Evolutionary conservation across 2,888 invertebrate genomes (phyloP).

Genomic region (Stomorhina lunata): DNA sequence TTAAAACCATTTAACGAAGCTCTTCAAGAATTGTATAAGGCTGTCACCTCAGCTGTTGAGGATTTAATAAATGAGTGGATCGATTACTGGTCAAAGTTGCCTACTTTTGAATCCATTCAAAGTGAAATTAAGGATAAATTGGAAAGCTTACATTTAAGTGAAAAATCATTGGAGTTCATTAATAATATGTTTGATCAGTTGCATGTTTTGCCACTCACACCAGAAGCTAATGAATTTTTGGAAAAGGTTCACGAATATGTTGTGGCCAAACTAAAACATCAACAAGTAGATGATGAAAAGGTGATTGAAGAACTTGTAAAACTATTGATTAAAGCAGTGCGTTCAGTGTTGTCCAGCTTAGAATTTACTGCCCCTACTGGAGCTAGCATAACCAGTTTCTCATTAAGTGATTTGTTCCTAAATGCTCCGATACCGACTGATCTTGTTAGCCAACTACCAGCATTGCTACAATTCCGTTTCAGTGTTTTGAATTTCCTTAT

Average conservation of each 20-base stretch:
- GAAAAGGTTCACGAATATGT: slow-evolving; percentile 83
- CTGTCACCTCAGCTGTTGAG: slow-evolving; percentile 73
- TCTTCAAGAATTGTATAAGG: slow-evolving; percentile 79
- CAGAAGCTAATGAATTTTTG: slow-evolving; percentile 84
- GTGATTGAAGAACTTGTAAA: slow-evolving; percentile 84
- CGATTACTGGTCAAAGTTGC: slow-evolving; percentile 82
- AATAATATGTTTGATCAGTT: slow-evolving; percentile 82
- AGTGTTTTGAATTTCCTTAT: slow-evolving; percentile 83
- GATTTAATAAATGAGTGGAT: slow-evolving; percentile 73
- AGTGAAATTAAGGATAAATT: slow-evolving; percentile 70
- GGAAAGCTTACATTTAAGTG: slow-evolving; percentile 81
- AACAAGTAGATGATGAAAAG: slow-evolving; percentile 83
- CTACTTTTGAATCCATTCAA: slow-evolving; percentile 75
- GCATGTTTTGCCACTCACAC: slow-evolving; percentile 83
- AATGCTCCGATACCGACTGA: slow-evolving; percentile 68
- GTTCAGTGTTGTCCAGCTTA: slow-evolving; percentile 78
- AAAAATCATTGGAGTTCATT: slow-evolving; percentile 81
- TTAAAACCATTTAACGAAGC: slow-evolving; percentile 77
- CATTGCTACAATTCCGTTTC: slow-evolving; percentile 82
- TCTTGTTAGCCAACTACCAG: slow-evolving; percentile 81
- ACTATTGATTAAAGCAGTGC: slow-evolving; percentile 82
- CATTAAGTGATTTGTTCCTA: slow-evolving; percentile 59
- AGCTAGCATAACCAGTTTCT: slow-evolving; percentile 14
- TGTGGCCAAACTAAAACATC: slow-evolving; percentile 84
- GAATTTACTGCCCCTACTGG: slow-evolving; percentile 61